Base-by-base conservation (phyloP, 2,888 invertebrate species). In the Polyommatus icarus region DNA sequence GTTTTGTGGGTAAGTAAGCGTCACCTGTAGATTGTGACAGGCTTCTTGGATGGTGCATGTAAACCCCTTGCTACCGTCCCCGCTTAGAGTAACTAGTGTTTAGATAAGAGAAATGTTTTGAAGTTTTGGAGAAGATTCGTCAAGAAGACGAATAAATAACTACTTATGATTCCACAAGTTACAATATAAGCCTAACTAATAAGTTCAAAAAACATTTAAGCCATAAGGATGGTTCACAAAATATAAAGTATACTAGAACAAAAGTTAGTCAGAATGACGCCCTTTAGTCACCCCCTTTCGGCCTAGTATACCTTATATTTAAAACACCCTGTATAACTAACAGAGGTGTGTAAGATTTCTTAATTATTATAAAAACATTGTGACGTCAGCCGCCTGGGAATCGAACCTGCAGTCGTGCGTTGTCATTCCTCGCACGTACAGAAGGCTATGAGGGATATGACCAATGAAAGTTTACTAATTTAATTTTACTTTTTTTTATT, bases 1-100 rank as follows among this genome's bases (percentile, higher is more conserved):
- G 46, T 73, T 87, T 82, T 79, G 81, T 82, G 83, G 93, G 93
- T 93, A 90, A 92, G 93, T 91, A 85, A 84, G 76, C 86, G 80
- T 86, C 83, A 86, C 87, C 87, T 88, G 90, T 91, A 91, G 90
- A 82, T 50, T 72, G 76, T 81, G 54, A 75, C 54, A 54, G 29
- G 50, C 75, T 75, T 75, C 15, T 7, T 54, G 54, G 75, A 75
- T 29, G 75, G 29, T 75, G 24, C 7, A 75, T 20, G 18, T 15
- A 5, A 7, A 20, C 46, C 75, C 75, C 29, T 32, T 54, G 54
- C 75, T 75, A 50, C 46, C 20, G 20, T 50, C 75, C 75, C 29
- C 75, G 75, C 75, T 75, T 75, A 7, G 15, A 15, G 75, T 75
- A 67, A 67, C 4, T 67, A 75, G 75, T 75, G 15, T 24, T 50